Conservation (phyloP, 2,113 vertebrate species). For the Ptychochromis oligacanthus region DNA sequence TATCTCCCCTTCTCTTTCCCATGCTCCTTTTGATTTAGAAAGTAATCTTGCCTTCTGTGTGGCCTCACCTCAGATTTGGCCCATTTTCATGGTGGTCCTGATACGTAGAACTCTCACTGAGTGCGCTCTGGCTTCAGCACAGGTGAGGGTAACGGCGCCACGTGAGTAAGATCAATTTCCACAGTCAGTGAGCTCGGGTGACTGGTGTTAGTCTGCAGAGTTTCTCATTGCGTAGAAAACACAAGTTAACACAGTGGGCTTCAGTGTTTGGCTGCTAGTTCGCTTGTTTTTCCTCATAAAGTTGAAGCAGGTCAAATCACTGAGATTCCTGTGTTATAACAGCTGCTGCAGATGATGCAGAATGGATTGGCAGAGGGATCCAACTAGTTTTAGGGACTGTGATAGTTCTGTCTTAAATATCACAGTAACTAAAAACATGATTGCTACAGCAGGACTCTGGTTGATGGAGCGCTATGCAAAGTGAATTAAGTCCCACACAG, state of each 20-base stretch:
- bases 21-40: background rate
- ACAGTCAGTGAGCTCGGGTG: constrained; percentile 50
- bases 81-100: background rate
- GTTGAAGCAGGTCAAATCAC: background rate
- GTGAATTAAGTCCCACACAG: background rate
- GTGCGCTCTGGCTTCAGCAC: background rate
- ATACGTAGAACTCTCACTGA: background rate
- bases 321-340: background rate
- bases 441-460: background rate
- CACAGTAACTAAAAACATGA: background rate
- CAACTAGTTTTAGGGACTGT: background rate
- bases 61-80: background rate
- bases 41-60: background rate
- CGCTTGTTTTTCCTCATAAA: background rate
- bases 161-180: constrained; percentile 34
- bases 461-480: background rate
- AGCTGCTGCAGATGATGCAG: background rate
- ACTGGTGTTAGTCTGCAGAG: constrained; percentile 20
- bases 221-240: constrained; percentile 16
- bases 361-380: background rate
- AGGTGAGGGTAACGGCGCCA: constrained; percentile 18
- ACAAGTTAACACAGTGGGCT: background rate
- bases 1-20: background rate
- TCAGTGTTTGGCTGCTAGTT: background rate
- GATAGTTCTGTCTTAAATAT: too few relatives aligned